Evolutionary conservation across 1,140 invertebrate species (phyloP), one percentile per base, ranked within the genome.

Genomic region (Neuroterus valhalla): DNA sequence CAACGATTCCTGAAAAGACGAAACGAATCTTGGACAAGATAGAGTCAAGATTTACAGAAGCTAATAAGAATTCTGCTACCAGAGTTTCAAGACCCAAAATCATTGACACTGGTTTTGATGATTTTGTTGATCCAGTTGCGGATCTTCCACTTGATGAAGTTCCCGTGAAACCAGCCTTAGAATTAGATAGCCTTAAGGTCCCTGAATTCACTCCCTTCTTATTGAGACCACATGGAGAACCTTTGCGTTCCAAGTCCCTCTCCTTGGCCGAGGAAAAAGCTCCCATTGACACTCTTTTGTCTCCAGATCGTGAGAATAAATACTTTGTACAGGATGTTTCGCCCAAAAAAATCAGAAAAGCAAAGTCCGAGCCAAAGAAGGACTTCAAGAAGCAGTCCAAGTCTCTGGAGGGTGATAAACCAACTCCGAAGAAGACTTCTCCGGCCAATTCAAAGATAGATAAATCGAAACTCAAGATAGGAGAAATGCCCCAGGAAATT

Each of bases 371-470:
- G 62, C 69, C 78, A 10, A 90, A 90, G 48, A 90, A 90, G 52
- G 88, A 90, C 67, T 89, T 90, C 10, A 89, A 89, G 71, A 90
- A 90, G 66, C 89, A 90, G 66, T 90, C 89, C 0, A 90, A 90
- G 70, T 90, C 89, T 5, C 52, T 90, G n/a, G 89, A 90, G 48
- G 88, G 86, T 0, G 89, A 90, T 66, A 90, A 90, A 66, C 89
- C 89, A 5, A 83, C 88, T 0, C 46, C 89, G 12, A 90, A 89
- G 48, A 90, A 90, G 66, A 74, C 78, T 2, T 84, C 88, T 0
- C 84, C 87, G 14, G 81, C 85, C 12, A 85, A 73, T 66, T 84
- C 84, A 1, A 87, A 87, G 77, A 89, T 90, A 46, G 87, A 90
- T 74, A 90, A 90, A 68, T 89, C 88, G 12, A 90, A 90, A 77